These are phyloP conservation scores for Chionis minor DNA, from an alignment of 2,113 vertebrate genomes.

Conservation along the genomic window DNA sequence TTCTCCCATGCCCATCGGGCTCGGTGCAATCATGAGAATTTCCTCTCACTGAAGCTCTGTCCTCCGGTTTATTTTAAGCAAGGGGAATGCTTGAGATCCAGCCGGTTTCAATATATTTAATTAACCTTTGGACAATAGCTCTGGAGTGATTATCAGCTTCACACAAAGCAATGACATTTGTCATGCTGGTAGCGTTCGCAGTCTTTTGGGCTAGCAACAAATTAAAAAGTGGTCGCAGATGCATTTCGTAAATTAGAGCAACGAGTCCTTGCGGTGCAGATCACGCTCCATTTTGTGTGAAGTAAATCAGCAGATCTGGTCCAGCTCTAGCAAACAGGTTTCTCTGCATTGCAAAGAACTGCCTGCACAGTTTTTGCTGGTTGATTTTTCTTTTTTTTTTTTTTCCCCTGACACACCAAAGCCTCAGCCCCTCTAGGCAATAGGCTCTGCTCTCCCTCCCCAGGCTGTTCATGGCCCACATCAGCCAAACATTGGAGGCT, in stretches of 20 bases:
- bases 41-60: not conserved
- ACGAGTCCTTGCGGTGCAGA: fast-evolving
- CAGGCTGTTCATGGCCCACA: fast-evolving
- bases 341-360: not conserved
- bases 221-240: not conserved
- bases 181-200: not conserved
- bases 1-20: not conserved
- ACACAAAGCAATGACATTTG: not conserved
- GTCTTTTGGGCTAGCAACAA: not conserved
- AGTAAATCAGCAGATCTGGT: not conserved
- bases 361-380: not conserved
- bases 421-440: not conserved
- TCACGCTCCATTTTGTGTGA: not conserved
- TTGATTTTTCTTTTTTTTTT: not conserved
- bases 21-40: not conserved
- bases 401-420: not conserved
- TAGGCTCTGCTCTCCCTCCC: not conserved
- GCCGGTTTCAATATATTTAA: not conserved
- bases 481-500: not conserved
- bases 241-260: not conserved
- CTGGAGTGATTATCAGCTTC: not conserved
- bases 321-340: not conserved
- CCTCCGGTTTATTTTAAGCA: not conserved
- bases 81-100: not conserved
- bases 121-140: not conserved